phyloP scores from a whole-genome alignment of 2,888 invertebrate species.

The Coelinius sp. region DNA sequence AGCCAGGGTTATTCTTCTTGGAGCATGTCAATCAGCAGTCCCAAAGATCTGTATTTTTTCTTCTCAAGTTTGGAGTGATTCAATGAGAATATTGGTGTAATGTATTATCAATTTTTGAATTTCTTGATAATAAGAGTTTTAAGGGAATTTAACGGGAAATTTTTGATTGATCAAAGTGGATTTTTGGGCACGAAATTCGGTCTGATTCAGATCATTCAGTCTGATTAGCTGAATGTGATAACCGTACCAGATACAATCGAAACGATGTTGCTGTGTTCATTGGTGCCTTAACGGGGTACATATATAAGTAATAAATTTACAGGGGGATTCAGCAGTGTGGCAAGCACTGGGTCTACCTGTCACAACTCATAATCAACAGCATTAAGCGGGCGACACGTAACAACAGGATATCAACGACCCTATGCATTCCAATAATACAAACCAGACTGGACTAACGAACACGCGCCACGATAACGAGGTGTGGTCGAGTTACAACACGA shows the following conservation, averaged over 20 bases:
- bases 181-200: background rate
- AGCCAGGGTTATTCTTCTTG: conserved; percentile 48
- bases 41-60: conserved; percentile 36
- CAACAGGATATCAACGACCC: conserved; percentile 47
- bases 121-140: background rate
- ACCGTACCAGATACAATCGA: background rate
- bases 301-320: conserved; percentile 48
- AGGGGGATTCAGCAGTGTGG: conserved; percentile 45
- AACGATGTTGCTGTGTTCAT: background rate
- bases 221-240: conserved; percentile 1
- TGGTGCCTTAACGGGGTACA: conserved; percentile 41
- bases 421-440: conserved; percentile 47
- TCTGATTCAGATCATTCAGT: background rate
- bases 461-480: conserved; percentile 43
- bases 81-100: conserved; percentile 19
- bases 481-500: conserved; percentile 23
- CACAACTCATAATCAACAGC: conserved; percentile 51
- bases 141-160: background rate
- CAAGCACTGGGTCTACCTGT: conserved; percentile 38
- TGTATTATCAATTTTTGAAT: background rate
- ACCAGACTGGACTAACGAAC: conserved; percentile 46
- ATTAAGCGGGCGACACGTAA: conserved; percentile 49
- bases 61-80: conserved; percentile 18
- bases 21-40: conserved; percentile 49
- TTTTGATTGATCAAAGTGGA: background rate